Base-by-base conservation (phyloP, 2,113 vertebrate species). In the Gallinago paraguaiae region DNA sequence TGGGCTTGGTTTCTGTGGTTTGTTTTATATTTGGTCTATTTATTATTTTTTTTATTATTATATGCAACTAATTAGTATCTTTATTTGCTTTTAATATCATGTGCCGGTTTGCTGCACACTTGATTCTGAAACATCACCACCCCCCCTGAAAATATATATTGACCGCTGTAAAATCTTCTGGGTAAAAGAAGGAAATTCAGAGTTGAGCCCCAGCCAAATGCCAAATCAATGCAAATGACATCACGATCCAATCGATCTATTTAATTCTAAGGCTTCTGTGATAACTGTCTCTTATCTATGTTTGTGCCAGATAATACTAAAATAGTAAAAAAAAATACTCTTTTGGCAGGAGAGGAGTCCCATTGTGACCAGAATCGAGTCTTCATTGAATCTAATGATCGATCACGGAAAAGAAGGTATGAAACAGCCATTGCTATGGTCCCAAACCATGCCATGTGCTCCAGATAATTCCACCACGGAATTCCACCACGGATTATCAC, bases 191-290 rank as follows among this genome's bases (percentile, higher is more conserved):
- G 9, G 48, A 39, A 78, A 59, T 31, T 46, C 50, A 13, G 69
- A 81, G 56, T 82, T 9, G 7, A 72, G 25, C 16, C 39, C 27
- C 28, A 50, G 57, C 17, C 30, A 72, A 56, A 33, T 24, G 60
- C 59, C 79, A 88, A 45, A 51, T 65, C 25, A 60, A 27, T 8
- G 41, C 80, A 56, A 68, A 50, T 6, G 35, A 39, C 53, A 39
- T 68, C 48, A 23, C 0, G 1, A 61, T n/a, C 37, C 28, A n/a
- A 48, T 6, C 33, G 9, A 41, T 48, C n/a, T 33, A 7, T 28
- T 77, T 88, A 22, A 17, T 37, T 56, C 30, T 56, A 65, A 70
- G 67, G 68, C 76, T 48, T 67, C 71, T 79, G 72, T 67, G 91
- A 95, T 78, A 79, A 71, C 33, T 41, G 31, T 39, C 39, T 60